Evolutionary conservation across 1,140 invertebrate species (phyloP).

Genomic region (Vanessa atalanta): DNA sequence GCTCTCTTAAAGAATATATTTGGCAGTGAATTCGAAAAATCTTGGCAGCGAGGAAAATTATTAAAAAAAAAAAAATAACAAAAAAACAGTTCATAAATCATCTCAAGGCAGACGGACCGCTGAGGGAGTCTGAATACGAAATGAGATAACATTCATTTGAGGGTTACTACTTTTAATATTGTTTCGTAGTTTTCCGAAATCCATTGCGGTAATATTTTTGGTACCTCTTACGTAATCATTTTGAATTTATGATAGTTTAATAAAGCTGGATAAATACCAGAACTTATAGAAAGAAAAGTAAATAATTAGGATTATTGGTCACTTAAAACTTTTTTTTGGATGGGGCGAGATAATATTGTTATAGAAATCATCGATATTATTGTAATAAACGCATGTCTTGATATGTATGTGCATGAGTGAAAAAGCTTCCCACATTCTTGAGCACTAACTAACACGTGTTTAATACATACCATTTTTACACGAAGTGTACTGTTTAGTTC

Average conservation of each 20-base stretch:
- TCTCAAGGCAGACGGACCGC: constrained; percentile 55
- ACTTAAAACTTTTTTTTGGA: too few species aligned
- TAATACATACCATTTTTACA: too few species aligned
- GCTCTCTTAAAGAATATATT: constrained; percentile 47
- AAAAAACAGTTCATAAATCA: constrained; percentile 67
- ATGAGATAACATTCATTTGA: constrained; percentile 61
- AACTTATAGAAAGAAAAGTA: too few species aligned
- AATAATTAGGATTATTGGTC: too few species aligned
- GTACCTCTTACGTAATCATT: background rate
- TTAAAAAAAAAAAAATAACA: constrained; percentile 50
- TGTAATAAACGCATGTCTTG: too few species aligned
- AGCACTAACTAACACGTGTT: too few species aligned
- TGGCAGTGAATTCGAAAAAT: constrained; percentile 51
- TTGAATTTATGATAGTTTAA: background rate
- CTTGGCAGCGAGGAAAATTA: constrained; percentile 48
- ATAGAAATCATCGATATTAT: too few species aligned
- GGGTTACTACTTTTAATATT: constrained; percentile 45
- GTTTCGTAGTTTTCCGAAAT: constrained; percentile 28
- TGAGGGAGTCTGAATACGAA: constrained; percentile 52
- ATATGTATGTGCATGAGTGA: too few species aligned
- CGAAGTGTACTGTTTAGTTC: too few species aligned
- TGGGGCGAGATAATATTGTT: too few species aligned
- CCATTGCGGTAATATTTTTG: background rate
- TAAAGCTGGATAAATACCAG: too few species aligned
- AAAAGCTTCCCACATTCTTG: too few species aligned